These are phyloP conservation scores for Clepsis dumicolana DNA, from an alignment of 2,888 invertebrate species.

Conservation along the genomic window DNA sequence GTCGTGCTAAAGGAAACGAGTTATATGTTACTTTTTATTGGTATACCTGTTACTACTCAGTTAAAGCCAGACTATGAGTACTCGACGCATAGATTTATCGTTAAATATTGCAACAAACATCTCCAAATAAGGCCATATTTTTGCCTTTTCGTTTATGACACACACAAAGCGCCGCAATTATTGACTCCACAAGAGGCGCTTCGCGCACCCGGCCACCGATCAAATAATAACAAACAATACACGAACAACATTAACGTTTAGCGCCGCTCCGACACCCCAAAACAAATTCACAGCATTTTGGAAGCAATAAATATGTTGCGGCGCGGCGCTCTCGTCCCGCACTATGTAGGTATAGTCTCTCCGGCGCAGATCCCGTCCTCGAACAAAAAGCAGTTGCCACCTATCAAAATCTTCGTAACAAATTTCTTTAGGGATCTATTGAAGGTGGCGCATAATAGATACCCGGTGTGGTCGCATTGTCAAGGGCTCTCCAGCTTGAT, in stretches of 20 bases:
- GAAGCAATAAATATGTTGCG: constrained; percentile 63
- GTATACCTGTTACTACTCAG: too few relatives aligned
- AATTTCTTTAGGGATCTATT: constrained; percentile 78
- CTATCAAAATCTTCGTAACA: constrained; percentile 76
- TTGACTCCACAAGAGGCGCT: constrained; percentile 52
- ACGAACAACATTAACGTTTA: constrained; percentile 61
- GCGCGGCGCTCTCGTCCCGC: constrained; percentile 47
- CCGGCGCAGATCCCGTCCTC: constrained; percentile 48
- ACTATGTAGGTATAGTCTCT: constrained; percentile 49
- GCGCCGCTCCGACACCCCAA: constrained; percentile 67
- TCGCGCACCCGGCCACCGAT: constrained; percentile 60
- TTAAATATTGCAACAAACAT: constrained; percentile 35
- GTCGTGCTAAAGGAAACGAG: too few relatives aligned
- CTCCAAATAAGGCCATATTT: constrained; percentile 33
- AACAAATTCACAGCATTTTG: constrained; percentile 64
- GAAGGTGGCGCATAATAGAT: constrained; percentile 65
- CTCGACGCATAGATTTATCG: neutral
- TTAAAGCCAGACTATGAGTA: neutral
- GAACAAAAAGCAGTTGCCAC: constrained; percentile 63
- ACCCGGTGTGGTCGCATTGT: constrained; percentile 76
- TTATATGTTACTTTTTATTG: too few relatives aligned
- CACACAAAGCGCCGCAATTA: constrained; percentile 46
- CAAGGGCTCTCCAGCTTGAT: constrained; percentile 57
- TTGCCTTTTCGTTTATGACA: constrained; percentile 33
- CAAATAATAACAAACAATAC: constrained; percentile 65